Percentiles rank a stretch among this genome's conserved stretches.
Evolutionary conservation across 2,113 vertebrate genomes (phyloP).

Genomic region (Tachycineta bicolor): DNA sequence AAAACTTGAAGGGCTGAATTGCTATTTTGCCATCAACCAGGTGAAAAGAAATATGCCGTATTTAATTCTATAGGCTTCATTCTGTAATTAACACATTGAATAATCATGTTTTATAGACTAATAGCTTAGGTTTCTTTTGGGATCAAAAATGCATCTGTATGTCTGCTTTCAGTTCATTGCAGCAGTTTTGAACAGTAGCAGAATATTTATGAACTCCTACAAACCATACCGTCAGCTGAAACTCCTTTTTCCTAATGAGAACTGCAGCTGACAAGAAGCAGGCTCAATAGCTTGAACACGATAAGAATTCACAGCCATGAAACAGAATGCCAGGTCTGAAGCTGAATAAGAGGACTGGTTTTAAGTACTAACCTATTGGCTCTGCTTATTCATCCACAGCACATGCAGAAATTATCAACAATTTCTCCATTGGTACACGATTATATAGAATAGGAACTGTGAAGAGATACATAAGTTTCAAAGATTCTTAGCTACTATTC

Average conservation of each 20-base stretch:
- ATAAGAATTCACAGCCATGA: constrained; percentile 42
- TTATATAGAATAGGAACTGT: neutral
- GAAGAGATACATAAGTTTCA: neutral
- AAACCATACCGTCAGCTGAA: constrained; percentile 16
- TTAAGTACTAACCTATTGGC: neutral
- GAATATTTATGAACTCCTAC: constrained; percentile 52
- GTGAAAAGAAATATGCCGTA: neutral
- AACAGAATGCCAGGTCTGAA: constrained; percentile 7
- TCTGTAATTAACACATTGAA: neutral
- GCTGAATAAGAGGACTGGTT: neutral
- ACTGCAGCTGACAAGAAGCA: constrained; percentile 56
- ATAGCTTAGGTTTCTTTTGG: neutral
- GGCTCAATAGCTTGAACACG: constrained; percentile 33
- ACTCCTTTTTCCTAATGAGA: constrained; percentile 33
- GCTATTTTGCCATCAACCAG: neutral
- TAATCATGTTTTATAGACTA: neutral
- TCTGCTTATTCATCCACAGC: neutral
- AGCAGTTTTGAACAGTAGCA: constrained; percentile 18
- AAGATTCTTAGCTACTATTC: neutral
- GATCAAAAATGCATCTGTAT: neutral
- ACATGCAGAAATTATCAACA: neutral
- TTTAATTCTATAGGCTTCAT: neutral
- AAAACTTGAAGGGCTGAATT: neutral
- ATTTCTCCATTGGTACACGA: neutral
- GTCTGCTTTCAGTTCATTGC: neutral